Conservation (phyloP, 92 coral and sea anemone species). For the Phymanthus crucifer region DNA sequence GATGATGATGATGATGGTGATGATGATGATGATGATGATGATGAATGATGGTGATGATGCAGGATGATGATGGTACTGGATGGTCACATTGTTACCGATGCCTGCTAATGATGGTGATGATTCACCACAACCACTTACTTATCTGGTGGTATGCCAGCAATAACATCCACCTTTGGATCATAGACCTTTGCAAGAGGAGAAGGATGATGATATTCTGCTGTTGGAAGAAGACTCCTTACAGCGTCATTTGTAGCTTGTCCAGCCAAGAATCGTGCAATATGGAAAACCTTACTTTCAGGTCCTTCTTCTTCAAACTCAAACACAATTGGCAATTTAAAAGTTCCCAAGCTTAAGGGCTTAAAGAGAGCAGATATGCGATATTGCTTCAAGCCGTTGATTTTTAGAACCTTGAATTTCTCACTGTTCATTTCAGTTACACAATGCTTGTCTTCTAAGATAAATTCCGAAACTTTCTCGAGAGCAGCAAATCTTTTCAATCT, state of each 20-base stretch:
- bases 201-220: slow-evolving; percentile 62
- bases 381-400: slow-evolving; percentile 46
- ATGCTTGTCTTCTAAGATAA: slow-evolving; percentile 55
- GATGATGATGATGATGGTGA: background rate
- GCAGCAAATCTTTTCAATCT: slow-evolving; percentile 65
- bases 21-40: no score
- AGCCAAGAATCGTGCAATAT: slow-evolving; percentile 67
- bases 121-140: slow-evolving; percentile 37
- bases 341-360: slow-evolving; percentile 59
- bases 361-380: slow-evolving; percentile 56
- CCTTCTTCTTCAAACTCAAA: slow-evolving; percentile 69
- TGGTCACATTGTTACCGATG: no score
- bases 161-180: slow-evolving; percentile 69
- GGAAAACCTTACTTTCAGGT: slow-evolving; percentile 36
- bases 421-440: slow-evolving; percentile 36
- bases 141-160: slow-evolving; percentile 69
- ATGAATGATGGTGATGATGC: no score
- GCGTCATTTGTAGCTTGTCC: slow-evolving; percentile 67
- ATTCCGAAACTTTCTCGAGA: slow-evolving; percentile 53
- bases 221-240: slow-evolving; percentile 65
- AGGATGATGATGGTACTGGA: no score
- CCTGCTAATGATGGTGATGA: no score
- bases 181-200: slow-evolving; percentile 67
- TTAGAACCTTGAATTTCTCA: slow-evolving; percentile 38
- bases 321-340: slow-evolving; percentile 58